These are phyloP conservation scores for Drosophila sordidula DNA, from an alignment of 2,888 invertebrate genomes.

Conservation along the genomic window DNA sequence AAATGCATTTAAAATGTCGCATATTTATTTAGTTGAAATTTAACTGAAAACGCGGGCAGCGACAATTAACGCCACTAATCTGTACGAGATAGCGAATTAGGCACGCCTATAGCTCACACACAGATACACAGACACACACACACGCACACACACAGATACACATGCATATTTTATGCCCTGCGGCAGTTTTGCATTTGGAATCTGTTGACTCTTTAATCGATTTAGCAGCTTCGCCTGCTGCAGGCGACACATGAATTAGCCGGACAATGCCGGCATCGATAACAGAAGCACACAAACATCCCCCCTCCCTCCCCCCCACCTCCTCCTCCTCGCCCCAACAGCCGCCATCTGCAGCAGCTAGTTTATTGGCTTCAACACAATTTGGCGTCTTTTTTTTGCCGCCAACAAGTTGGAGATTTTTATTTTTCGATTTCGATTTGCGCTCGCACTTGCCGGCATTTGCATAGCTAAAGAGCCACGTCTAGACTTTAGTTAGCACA, in stretches of 20 bases:
- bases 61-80: slow-evolving; percentile 43
- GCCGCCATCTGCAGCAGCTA: slow-evolving; percentile 10
- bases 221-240: slow-evolving; percentile 66
- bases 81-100: slow-evolving; percentile 31
- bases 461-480: slow-evolving; percentile 45
- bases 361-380: slow-evolving; percentile 35
- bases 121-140: not conserved
- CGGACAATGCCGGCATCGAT: slow-evolving; percentile 63
- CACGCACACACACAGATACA: not conserved
- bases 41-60: not conserved
- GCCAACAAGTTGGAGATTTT: slow-evolving; percentile 77
- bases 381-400: slow-evolving; percentile 18
- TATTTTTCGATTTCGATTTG: slow-evolving; percentile 64
- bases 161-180: slow-evolving; percentile 44
- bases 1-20: slow-evolving; percentile 46
- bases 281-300: slow-evolving; percentile 31
- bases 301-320: not conserved
- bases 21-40: slow-evolving; percentile 34
- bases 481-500: not conserved
- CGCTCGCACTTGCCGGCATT: slow-evolving; percentile 46
- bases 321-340: not conserved
- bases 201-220: slow-evolving; percentile 77
- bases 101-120: slow-evolving; percentile 2
- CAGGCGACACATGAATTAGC: slow-evolving; percentile 80
- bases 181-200: slow-evolving; percentile 37